Percentiles rank a stretch among this genome's conserved stretches.
Evolutionary conservation across 1,140 invertebrate species (phyloP).

Genomic region (Pentalonia nigronervosa): DNA sequence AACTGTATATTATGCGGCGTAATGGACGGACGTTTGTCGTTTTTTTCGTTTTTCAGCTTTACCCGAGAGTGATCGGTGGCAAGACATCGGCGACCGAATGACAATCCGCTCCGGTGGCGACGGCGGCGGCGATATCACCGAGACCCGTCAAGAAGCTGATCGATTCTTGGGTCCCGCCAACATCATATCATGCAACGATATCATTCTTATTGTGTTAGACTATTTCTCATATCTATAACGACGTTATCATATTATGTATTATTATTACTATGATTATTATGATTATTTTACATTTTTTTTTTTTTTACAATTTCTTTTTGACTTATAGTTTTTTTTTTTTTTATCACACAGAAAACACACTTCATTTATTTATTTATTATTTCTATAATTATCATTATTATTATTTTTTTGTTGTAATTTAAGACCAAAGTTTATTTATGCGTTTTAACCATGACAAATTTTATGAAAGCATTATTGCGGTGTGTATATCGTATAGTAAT

Average conservation of each 20-base stretch:
- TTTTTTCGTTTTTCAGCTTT: conserved; percentile 33
- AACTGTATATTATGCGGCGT: background rate
- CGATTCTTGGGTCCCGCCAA: conserved; percentile 34
- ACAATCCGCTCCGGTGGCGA: conserved; percentile 4
- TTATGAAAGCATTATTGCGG: conserved; percentile 31
- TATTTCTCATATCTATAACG: conserved; percentile 21
- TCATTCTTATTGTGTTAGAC: conserved; percentile 40
- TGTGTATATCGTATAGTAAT: conserved; percentile 12
- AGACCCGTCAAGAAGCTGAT: background rate
- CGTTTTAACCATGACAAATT: conserved; percentile 57
- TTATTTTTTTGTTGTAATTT: conserved; percentile 55
- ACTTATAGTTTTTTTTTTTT: conserved; percentile 30
- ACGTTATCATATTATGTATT: conserved; percentile 2
- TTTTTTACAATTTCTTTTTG: conserved; percentile 18
- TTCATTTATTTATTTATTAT: conserved; percentile 46
- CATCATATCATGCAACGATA: conserved; percentile 38
- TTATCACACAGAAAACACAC: background rate
- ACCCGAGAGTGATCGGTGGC: conserved; percentile 26
- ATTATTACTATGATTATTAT: background rate
- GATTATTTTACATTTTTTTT: background rate
- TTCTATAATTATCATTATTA: conserved; percentile 23
- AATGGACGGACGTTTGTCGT: background rate
- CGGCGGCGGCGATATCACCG: background rate
- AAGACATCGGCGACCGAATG: conserved; percentile 26
- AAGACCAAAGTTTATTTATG: conserved; percentile 57